phyloP scores from a whole-genome alignment of 2,113 vertebrate species.

The Silurus glanis region DNA sequence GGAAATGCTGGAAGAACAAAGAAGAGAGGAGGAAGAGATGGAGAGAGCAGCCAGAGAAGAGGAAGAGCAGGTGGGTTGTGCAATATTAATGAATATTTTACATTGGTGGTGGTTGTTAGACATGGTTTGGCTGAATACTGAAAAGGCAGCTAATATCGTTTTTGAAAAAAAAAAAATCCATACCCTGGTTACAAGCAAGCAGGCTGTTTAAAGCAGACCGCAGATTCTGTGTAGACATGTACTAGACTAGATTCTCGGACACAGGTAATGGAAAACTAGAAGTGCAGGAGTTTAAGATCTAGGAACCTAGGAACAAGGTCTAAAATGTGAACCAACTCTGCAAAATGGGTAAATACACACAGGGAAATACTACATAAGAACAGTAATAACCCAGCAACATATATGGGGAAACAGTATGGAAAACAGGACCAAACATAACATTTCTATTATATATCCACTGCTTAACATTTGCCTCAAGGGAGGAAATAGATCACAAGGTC shows the following conservation, averaged over 20 bases:
- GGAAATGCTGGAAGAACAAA: conserved; percentile 92
- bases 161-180: background rate
- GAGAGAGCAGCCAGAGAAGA: conserved; percentile 78
- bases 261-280: background rate
- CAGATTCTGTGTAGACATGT: background rate
- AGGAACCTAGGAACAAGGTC: background rate
- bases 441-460: background rate
- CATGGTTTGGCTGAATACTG: conserved; percentile 5
- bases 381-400: background rate
- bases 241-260: too few species aligned
- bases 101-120: background rate
- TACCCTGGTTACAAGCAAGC: background rate
- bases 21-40: conserved; percentile 81
- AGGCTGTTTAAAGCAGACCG: background rate
- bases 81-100: background rate
- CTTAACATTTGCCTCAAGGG: too few species aligned
- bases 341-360: background rate
- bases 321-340: background rate
- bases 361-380: background rate
- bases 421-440: background rate
- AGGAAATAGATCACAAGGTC: background rate
- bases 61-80: conserved; percentile 71
- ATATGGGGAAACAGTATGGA: background rate
- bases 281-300: background rate
- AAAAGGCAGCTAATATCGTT: background rate